Conservation (phyloP, 2,797 vertebrate genomes). For the Cyclura pinguis region DNA sequence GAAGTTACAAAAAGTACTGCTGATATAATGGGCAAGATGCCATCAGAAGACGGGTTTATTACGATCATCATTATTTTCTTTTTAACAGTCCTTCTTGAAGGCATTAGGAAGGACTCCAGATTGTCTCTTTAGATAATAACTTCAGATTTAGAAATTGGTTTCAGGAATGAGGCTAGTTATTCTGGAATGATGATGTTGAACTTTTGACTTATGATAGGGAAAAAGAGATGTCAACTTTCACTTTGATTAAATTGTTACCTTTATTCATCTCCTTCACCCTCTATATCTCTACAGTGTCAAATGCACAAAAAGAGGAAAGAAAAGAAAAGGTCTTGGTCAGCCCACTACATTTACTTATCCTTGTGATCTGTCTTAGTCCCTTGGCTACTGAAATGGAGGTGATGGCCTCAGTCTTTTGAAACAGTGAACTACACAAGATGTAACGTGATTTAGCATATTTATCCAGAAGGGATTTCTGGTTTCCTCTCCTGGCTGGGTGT, state of each 20-base stretch:
- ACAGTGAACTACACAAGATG: constrained; percentile 45
- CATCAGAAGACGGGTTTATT: constrained; percentile 26
- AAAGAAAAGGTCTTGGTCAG: constrained; percentile 46
- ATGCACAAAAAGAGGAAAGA: constrained; percentile 55
- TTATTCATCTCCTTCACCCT: constrained; percentile 54
- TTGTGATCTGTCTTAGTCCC: constrained; percentile 50
- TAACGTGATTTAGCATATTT: constrained; percentile 67
- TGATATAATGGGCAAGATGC: constrained; percentile 17
- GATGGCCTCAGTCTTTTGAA: constrained; percentile 50
- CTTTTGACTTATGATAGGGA: constrained; percentile 54
- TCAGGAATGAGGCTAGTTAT: constrained; percentile 55
- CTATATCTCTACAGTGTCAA: constrained; percentile 48
- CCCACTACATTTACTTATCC: constrained; percentile 51
- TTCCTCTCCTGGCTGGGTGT: constrained; percentile 39
- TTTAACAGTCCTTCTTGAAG: constrained; percentile 52
- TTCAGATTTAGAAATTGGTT: constrained; percentile 54
- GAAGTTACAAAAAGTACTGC: constrained; percentile 24
- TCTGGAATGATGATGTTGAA: constrained; percentile 64
- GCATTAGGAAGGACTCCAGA: constrained; percentile 53
- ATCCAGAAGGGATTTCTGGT: constrained; percentile 57
- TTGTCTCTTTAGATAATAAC: constrained; percentile 58
- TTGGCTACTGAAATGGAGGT: constrained; percentile 48
- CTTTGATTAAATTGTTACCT: constrained; percentile 49
- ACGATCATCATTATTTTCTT: constrained; percentile 34
- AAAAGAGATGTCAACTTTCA: constrained; percentile 55